Conservation (phyloP, 2,113 vertebrate genomes). For the Caranx melampygus region DNA sequence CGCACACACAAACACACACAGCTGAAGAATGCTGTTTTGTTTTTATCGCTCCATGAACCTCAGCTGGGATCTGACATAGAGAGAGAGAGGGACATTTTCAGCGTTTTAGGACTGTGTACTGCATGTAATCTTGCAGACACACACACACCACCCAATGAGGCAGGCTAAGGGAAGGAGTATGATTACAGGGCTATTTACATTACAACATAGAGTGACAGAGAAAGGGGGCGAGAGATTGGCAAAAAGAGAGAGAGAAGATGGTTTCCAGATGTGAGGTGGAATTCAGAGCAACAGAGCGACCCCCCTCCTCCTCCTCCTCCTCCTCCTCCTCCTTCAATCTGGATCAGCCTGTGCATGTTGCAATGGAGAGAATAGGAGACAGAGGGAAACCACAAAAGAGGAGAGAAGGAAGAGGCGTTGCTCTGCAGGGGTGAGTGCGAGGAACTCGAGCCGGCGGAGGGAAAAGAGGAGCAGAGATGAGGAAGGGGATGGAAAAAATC, state of each 20-base stretch:
- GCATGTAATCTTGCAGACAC: conserved; percentile 10
- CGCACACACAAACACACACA: conserved; percentile 8
- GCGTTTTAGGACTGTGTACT: conserved; percentile 19
- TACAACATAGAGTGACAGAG: conserved; percentile 61
- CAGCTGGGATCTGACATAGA: conserved; percentile 57
- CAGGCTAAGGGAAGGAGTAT: conserved; percentile 52
- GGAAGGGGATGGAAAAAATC: conserved; percentile 51
- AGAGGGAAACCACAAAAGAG: conserved; percentile 50
- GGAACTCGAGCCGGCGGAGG: conserved; percentile 53
- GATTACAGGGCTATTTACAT: conserved; percentile 82
- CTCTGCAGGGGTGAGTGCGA: conserved; percentile 60
- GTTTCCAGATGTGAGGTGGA: conserved; percentile 86
- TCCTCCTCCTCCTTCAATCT: conserved; percentile 29
- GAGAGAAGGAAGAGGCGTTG: conserved; percentile 52
- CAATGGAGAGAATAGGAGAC: conserved; percentile 50
- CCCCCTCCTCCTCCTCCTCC: conserved; percentile 53
- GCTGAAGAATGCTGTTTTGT: conserved; percentile 49
- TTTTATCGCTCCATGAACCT: conserved; percentile 69
- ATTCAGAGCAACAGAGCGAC: conserved; percentile 71
- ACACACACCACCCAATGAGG: conserved; percentile 48
- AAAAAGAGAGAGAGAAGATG: conserved; percentile 70
- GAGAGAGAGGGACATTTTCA: conserved; percentile 23
- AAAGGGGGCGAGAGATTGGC: conserved; percentile 39
- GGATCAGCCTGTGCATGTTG: conserved; percentile 42
- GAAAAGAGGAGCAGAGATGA: conserved; percentile 49